Percentiles rank a stretch among this genome's conserved stretches.
Evolutionary conservation across 2,888 invertebrate genomes (phyloP).

Genomic region (Luperina testacea): DNA sequence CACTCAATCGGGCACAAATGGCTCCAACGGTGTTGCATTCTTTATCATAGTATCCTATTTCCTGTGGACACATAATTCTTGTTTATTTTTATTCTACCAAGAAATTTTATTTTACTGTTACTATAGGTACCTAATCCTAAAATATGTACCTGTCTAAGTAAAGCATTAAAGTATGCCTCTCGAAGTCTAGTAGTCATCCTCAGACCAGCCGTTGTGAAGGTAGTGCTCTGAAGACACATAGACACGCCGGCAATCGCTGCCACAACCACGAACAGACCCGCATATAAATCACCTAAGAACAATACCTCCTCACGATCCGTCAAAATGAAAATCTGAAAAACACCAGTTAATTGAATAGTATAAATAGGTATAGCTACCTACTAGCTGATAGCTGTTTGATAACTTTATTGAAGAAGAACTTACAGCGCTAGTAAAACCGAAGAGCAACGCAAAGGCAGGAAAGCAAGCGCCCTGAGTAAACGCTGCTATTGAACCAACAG

Average conservation of each 20-base stretch:
- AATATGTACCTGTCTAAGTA: slow-evolving; percentile 87
- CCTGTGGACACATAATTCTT: slow-evolving; percentile 72
- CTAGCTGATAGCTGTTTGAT: neutral
- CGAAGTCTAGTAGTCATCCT: slow-evolving; percentile 92
- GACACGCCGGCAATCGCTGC: slow-evolving; percentile 92
- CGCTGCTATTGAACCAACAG: slow-evolving; percentile 91
- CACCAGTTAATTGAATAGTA: neutral
- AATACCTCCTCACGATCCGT: slow-evolving; percentile 89
- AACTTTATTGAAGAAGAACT: slow-evolving; percentile 59
- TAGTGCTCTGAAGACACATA: slow-evolving; percentile 92
- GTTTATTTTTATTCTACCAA: neutral
- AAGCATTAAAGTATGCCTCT: slow-evolving; percentile 85
- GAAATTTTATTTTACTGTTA: neutral
- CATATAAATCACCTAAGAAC: slow-evolving; percentile 90
- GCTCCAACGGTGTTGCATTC: slow-evolving; percentile 91
- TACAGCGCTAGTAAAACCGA: slow-evolving; percentile 92
- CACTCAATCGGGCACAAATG: slow-evolving; percentile 91
- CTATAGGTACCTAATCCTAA: neutral
- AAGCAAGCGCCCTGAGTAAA: slow-evolving; percentile 91
- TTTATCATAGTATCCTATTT: slow-evolving; percentile 92
- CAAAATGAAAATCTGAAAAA: slow-evolving; percentile 90
- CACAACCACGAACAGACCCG: slow-evolving; percentile 91
- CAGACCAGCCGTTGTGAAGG: slow-evolving; percentile 94
- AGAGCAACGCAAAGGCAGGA: slow-evolving; percentile 92
- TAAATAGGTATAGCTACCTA: neutral